phyloP scores from a whole-genome alignment of 2,797 vertebrate genomes.

The Diplodus puntazzo region DNA sequence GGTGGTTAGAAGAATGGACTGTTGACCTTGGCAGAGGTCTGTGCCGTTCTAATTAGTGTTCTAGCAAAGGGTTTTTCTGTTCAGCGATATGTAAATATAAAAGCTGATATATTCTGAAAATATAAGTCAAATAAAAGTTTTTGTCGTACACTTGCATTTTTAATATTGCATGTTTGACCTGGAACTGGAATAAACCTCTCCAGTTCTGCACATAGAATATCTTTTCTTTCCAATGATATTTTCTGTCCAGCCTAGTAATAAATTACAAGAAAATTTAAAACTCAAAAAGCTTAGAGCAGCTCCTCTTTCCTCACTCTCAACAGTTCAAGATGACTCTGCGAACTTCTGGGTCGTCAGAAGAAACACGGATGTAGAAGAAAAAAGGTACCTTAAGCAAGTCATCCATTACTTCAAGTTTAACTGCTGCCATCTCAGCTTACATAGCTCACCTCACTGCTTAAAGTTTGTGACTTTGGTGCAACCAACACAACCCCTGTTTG shows the following conservation, averaged over 20 bases:
- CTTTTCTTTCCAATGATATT: constrained; percentile 1
- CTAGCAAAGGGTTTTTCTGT: not conserved
- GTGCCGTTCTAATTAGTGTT: too few species aligned
- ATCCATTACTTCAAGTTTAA: not conserved
- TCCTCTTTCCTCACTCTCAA: not conserved
- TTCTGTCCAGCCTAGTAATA: constrained; percentile 19
- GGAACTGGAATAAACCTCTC: not conserved
- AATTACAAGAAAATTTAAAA: constrained; percentile 35
- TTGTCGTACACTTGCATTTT: not conserved
- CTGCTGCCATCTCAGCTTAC: not conserved
- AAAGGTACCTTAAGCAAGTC: not conserved
- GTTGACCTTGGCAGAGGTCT: too few species aligned
- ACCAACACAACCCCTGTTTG: constrained; percentile 28
- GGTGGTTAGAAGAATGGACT: too few species aligned
- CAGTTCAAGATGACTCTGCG: not conserved
- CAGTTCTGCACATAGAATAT: constrained; percentile 22
- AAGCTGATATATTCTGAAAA: not conserved
- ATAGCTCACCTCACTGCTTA: constrained; percentile 39
- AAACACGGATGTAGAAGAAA: not conserved
- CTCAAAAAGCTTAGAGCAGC: constrained; percentile 6
- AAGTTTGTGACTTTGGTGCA: constrained; percentile 33
- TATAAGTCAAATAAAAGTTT: not conserved
- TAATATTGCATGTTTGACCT: not conserved
- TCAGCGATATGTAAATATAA: not conserved
- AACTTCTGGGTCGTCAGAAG: not conserved